Evolutionary conservation across 2,888 invertebrate species (phyloP), one percentile per base, ranked within the genome.

Genomic region (Caenorhabditis parvicauda): DNA sequence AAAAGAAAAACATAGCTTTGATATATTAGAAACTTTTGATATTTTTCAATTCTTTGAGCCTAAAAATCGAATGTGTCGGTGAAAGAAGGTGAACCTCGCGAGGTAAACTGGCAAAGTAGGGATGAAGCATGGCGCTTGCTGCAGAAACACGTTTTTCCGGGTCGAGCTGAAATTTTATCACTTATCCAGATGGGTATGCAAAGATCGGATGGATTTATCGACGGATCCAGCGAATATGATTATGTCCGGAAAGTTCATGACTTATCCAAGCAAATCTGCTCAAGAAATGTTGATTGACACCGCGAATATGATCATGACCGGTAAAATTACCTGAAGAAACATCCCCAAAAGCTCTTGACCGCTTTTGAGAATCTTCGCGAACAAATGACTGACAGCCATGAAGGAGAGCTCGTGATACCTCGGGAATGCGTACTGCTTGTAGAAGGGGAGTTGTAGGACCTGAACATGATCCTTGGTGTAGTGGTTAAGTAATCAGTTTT

Each of bases 31-130:
- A 38, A 38, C 38, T 19, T 19, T 14, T 38, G 3, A 9, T 4
- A 38, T 38, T 57, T 24, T 42, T 43, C 6, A 72, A 60, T 46
- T 72, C 62, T 32, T 59, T 59, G 17, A 74, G 67, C 19, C 54
- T 46, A 54, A 76, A 71, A 37, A 78, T 72, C 6, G 78, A 72
- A 48, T 76, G 74, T 22, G 67, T 70, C 12, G 75, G 92, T 74
- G 92, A 91, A 85, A 96, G 86, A 82, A 92, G 90, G 82, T 89
- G 87, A 72, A 96, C 87, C 84, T 91, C 88, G 82, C 88, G 88
- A 81, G 95, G 93, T 83, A 96, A 87, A 73, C 89, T 88, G 66
- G 88, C 87, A 85, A 96, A 98, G 85, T 94, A 98, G 58, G 88
- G 86, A 85, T 96, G 93, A 66, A 86, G 86, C 83, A 93, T 87